Percentiles rank a stretch among this genome's conserved stretches.
Conservation (phyloP, 2,113 vertebrate genomes). For the Cyprinodon tularosa region DNA sequence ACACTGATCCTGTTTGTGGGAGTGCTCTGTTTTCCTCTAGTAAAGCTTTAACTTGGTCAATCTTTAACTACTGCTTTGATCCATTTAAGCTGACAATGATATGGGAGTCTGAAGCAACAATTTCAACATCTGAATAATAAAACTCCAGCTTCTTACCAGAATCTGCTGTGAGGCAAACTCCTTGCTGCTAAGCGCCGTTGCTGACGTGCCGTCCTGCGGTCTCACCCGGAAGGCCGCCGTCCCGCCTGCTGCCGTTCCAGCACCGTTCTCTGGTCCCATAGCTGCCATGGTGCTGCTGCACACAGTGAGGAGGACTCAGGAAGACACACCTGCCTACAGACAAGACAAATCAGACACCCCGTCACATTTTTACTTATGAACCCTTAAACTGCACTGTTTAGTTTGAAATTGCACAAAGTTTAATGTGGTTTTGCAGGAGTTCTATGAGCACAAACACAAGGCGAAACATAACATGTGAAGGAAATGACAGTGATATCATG, state of each 20-base stretch:
- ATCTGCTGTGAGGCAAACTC: constrained; percentile 33
- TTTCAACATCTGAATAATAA: background rate
- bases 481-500: too few species aligned
- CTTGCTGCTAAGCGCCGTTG: background rate
- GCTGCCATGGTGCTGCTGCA: constrained; percentile 73
- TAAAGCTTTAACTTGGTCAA: background rate
- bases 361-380: background rate
- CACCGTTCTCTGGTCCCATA: constrained; percentile 63
- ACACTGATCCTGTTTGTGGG: constrained; percentile 5
- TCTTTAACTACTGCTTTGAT: background rate
- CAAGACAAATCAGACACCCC: background rate
- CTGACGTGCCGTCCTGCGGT: constrained; percentile 10
- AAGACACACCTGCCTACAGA: constrained; percentile 47
- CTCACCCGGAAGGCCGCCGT: background rate
- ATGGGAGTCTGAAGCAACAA: too few species aligned
- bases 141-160: constrained; percentile 47
- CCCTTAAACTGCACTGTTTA: background rate
- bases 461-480: too few species aligned
- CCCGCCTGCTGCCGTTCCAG: constrained; percentile 22
- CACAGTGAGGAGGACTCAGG: constrained; percentile 49
- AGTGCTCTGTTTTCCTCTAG: background rate
- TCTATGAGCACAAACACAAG: too few species aligned
- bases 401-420: background rate
- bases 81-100: background rate
- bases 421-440: too few species aligned